Percentiles rank a stretch among this genome's conserved stretches.
Conservation (phyloP, 2,888 invertebrate species). For the Asteroscopus sphinx region DNA sequence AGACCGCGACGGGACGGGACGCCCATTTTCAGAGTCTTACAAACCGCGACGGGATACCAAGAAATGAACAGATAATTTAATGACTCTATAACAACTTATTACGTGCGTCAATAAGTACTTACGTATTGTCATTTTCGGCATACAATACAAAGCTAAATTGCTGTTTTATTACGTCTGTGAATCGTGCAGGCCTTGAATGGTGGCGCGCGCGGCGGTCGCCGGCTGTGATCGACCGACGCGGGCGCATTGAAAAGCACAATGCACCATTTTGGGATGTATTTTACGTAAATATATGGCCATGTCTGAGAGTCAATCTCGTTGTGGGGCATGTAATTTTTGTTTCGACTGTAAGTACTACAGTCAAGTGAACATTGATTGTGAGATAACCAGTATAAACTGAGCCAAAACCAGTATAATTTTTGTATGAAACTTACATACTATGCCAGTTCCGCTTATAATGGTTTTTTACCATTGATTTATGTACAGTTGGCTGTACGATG, state of each 20-base stretch:
- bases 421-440: too few species aligned
- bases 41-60: neutral
- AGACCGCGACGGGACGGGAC: too few species aligned
- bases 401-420: too few species aligned
- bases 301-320: slow-evolving; percentile 40
- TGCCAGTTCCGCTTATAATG: too few species aligned
- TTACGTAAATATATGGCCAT: slow-evolving; percentile 48
- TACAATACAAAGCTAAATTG: slow-evolving; percentile 54
- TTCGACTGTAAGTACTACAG: too few species aligned
- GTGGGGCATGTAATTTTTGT: slow-evolving; percentile 19
- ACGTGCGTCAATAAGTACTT: slow-evolving; percentile 36
- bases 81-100: slow-evolving; percentile 6
- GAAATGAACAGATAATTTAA: neutral
- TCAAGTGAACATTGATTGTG: too few species aligned
- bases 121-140: slow-evolving; percentile 31
- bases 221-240: slow-evolving; percentile 47
- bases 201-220: slow-evolving; percentile 30
- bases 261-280: slow-evolving; percentile 56
- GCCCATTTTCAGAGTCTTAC: too few species aligned
- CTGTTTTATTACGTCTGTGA: slow-evolving; percentile 50
- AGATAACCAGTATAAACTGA: too few species aligned
- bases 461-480: too few species aligned
- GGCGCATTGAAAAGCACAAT: slow-evolving; percentile 64
- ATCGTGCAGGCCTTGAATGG: slow-evolving; percentile 52
- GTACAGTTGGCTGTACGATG: too few species aligned